These are phyloP conservation scores for Periparus ater DNA, from an alignment of 2,797 vertebrate species.

Conservation along the genomic window DNA sequence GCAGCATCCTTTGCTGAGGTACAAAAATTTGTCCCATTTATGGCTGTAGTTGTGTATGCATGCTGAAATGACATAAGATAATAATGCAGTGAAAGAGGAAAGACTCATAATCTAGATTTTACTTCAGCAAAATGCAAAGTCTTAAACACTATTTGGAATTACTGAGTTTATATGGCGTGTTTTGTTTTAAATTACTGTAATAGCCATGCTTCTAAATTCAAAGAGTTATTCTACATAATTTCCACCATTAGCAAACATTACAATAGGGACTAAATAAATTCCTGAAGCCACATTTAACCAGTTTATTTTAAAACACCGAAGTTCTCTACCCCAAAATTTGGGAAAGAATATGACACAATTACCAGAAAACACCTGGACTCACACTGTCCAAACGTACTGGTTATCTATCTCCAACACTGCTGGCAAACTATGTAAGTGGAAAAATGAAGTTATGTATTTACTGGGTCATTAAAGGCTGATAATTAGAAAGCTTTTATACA, in stretches of 20 bases:
- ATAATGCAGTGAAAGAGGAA: not conserved
- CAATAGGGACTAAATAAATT: not conserved
- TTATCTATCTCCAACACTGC: not conserved
- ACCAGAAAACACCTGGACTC: not conserved
- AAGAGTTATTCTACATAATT: not conserved
- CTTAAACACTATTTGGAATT: not conserved
- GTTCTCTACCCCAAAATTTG: not conserved
- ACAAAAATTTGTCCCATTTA: conserved; percentile 81
- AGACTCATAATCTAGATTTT: not conserved
- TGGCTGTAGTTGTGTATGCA: conserved; percentile 72
- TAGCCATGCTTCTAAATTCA: not conserved
- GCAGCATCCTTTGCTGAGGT: conserved; percentile 74
- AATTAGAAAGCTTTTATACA: not conserved
- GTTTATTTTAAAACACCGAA: not conserved
- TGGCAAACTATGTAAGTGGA: not conserved
- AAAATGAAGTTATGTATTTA: not conserved
- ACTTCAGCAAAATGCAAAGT: not conserved
- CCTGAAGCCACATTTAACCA: not conserved
- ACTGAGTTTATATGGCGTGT: not conserved
- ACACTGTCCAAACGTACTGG: not conserved
- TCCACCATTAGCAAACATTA: not conserved
- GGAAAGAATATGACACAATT: not conserved
- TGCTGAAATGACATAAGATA: conserved; percentile 69
- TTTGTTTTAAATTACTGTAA: not conserved
- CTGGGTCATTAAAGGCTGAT: not conserved